Percentiles rank a stretch among this genome's conserved stretches.
Evolutionary conservation across 2,113 vertebrate genomes (phyloP).

Genomic region (Dipodomys stephensi): DNA sequence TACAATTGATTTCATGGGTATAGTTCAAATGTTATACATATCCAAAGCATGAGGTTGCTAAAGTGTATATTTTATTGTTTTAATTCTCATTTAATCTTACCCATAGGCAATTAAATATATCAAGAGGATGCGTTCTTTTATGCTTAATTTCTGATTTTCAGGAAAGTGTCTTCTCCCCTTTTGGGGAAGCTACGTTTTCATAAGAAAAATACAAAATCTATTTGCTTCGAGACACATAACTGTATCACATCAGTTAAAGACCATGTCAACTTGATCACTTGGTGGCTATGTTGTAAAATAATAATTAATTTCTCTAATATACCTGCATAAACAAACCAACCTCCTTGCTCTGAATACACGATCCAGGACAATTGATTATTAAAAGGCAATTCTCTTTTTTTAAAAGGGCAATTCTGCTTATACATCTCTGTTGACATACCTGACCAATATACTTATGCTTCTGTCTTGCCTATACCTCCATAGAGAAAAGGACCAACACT

Average conservation of each 20-base stretch:
- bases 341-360: neutral
- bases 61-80: constrained; percentile 76
- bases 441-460: neutral
- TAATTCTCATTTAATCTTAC: constrained; percentile 71
- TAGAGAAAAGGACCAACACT: constrained; percentile 55
- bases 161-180: neutral
- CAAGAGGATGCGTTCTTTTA: constrained; percentile 49
- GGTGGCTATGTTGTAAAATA: neutral
- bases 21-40: constrained; percentile 78
- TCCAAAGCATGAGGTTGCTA: constrained; percentile 77
- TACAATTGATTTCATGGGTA: constrained; percentile 82
- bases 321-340: constrained; percentile 24
- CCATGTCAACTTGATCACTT: neutral
- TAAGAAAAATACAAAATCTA: constrained; percentile 42
- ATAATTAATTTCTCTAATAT: constrained; percentile 16
- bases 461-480: constrained; percentile 9
- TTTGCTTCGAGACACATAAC: constrained; percentile 14
- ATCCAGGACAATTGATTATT: constrained; percentile 21
- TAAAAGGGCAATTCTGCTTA: neutral
- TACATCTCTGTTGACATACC: neutral
- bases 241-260: constrained; percentile 52
- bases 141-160: constrained; percentile 66
- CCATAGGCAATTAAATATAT: constrained; percentile 75
- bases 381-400: too few relatives aligned
- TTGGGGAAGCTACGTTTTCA: constrained; percentile 7